Evolutionary conservation across 2,888 invertebrate species (phyloP), one percentile per base, ranked within the genome.

Genomic region (Nomada fabriciana): DNA sequence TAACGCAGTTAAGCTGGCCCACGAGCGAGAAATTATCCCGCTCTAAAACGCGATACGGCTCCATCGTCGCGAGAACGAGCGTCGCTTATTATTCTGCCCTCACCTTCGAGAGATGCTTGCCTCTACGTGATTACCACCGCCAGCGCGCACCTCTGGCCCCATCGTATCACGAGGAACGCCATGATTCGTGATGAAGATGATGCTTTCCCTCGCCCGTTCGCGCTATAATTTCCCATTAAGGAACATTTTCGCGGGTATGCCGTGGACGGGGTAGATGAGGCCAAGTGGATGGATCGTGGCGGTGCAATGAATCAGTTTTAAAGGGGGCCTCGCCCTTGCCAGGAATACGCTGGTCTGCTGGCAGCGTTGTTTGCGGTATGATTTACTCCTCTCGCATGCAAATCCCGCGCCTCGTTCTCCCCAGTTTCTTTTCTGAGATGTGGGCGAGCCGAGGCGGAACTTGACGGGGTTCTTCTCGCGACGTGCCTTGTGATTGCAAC

Each of bases 271-370:
- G 57, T 65, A 59, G 53, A 74, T 43, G 60, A 63, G 53, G 52
- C 60, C 42, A 70, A 63, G 55, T 55, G 79, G 80, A 75, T 71
- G 82, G 76, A 83, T 84, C 87, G 84, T 80, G 83, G 85, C 88
- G 85, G 73, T 80, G 91, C 91, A 91, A 92, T 93, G 92, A 93
- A 93, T 92, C 93, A 92, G 92, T 91, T 92, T 92, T 91, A 92
- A 91, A 80, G 79, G 7, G 7, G 89, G 89, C 90, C 89, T 86
- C 85, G 88, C 73, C 86, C 85, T 83, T 89, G 90, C 88, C 89
- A 84, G 88, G 87, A 90, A 89, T 90, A 90, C 88, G 89, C 88
- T 13, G 80, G 79, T 74, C 36, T 29, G 68, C 85, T 64, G 82
- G 73, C 84, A 61, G 80, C 86, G 90, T 91, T 92, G 90, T 92